Evolutionary conservation across 2,888 invertebrate genomes (phyloP), one percentile per base, ranked within the genome.

Genomic region (Lasioglossum calceatum): DNA sequence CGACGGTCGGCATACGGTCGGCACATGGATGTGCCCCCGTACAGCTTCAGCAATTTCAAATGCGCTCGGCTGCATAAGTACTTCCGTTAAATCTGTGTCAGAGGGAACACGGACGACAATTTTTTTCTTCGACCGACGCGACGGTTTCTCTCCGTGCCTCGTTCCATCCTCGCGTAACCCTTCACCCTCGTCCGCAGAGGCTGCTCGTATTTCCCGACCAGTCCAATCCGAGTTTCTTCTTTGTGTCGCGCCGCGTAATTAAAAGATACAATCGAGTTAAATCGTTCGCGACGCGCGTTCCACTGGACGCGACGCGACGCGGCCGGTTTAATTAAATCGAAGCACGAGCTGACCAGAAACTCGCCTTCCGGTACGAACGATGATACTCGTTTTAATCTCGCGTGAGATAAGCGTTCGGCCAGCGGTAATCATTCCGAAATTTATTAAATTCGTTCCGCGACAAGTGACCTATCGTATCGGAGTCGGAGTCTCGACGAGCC

Each of bases 51-150:
- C 73, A 47, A 86, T 86, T 77, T 76, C 80, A 61, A 90, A 87
- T 82, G 81, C 79, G 76, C 72, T 61, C 23, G 77, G 77, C 76
- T 80, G 77, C 81, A 87, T 84, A 87, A 88, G 86, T 54, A 78
- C 87, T 88, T 81, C 82, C 84, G 81, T 81, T 87, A 85, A 90
- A 90, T 89, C 84, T 84, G 73, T 79, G 90, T 81, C 86, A 79
- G 82, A 75, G 79, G 44, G 82, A 88, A 81, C 75, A 77, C 67
- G 81, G 58, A 32, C 47, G 78, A 77, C 79, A 36, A 87, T 84
- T 86, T 77, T 47, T 80, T 83, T 79, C 73, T 58, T 72, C 44
- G 1, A 16, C 32, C 10, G n/a, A 16, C 16, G 23, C 10, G n/a
- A 16, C 16, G 23, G 32, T 64, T 47, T 61, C 47, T 36, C 39